These are phyloP conservation scores for Aplidium turbinatum DNA, from an alignment of 23 tunicate species.

Conservation along the genomic window DNA sequence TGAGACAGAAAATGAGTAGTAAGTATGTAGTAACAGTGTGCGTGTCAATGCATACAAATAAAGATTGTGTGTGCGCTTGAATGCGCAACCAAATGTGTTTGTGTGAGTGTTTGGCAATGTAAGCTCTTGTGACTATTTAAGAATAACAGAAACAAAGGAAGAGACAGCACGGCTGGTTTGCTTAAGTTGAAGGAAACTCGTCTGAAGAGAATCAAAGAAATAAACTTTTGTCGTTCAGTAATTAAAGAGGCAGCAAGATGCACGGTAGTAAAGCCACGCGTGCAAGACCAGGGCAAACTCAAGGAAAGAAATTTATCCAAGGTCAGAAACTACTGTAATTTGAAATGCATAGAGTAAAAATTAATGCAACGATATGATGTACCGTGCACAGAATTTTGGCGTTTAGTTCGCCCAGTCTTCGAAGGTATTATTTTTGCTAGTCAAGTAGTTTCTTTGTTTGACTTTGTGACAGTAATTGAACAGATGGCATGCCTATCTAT, in stretches of 20 bases:
- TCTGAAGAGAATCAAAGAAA: conserved; percentile 32
- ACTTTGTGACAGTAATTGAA: neutral
- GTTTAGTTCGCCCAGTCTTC: too few relatives aligned
- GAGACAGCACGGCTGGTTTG: conserved; percentile 32
- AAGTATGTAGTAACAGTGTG: conserved; percentile 74
- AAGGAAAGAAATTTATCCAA: too few relatives aligned
- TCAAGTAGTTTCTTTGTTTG: too few relatives aligned
- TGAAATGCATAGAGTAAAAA: neutral
- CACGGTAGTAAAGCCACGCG: too few relatives aligned
- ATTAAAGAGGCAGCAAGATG: conserved; percentile 62
- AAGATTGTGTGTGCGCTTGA: conserved; percentile 32
- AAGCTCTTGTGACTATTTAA: conserved; percentile 64
- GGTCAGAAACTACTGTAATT: neutral
- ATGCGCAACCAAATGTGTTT: conserved; percentile 36
- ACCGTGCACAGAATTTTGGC: neutral
- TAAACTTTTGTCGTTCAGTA: conserved; percentile 33
- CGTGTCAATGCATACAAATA: conserved; percentile 45
- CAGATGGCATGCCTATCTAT: conserved; percentile 1
- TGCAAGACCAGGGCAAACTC: too few relatives aligned
- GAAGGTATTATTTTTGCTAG: too few relatives aligned
- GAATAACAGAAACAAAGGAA: conserved; percentile 78
- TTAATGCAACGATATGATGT: neutral
- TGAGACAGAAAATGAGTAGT: conserved; percentile 93
- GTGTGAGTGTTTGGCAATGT: conserved; percentile 71
- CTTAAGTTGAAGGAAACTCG: conserved; percentile 26